These are phyloP conservation scores for Gambelia wislizenii DNA, from an alignment of 2,797 vertebrate species.

Conservation along the genomic window DNA sequence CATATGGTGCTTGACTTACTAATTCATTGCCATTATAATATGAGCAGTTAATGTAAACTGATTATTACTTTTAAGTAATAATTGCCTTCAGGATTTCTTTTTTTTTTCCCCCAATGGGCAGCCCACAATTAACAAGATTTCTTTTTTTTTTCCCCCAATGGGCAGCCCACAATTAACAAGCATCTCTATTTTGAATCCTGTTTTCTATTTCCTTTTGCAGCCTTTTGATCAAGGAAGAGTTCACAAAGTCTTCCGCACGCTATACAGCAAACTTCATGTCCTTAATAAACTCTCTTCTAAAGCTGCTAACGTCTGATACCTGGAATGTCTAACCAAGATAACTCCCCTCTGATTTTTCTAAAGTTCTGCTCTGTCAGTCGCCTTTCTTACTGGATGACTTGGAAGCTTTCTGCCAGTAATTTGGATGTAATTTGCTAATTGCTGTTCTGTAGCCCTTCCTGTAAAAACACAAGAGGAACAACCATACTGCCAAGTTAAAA, in stretches of 20 bases:
- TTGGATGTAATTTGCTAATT: conserved; percentile 50
- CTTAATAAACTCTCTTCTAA: conserved; percentile 81
- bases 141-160: conserved; percentile 19
- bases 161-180: neutral
- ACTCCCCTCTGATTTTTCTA: conserved; percentile 56
- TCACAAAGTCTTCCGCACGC: conserved; percentile 79
- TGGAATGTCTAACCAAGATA: conserved; percentile 72
- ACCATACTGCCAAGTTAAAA: conserved; percentile 42
- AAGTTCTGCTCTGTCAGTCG: conserved; percentile 53
- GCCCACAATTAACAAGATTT: neutral
- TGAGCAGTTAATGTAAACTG: neutral
- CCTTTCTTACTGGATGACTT: conserved; percentile 59
- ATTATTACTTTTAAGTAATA: neutral
- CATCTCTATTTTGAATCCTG: conserved; percentile 43
- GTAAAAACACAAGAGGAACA: conserved; percentile 8
- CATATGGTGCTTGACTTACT: neutral
- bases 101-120: conserved; percentile 18
- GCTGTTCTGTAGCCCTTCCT: conserved; percentile 36
- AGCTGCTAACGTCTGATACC: conserved; percentile 73
- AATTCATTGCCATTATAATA: neutral
- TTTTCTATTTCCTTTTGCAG: conserved; percentile 77
- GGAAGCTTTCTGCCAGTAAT: conserved; percentile 54
- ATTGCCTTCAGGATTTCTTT: neutral
- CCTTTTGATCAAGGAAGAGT: conserved; percentile 79
- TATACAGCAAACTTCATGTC: conserved; percentile 76